A percentile compares a stretch with the other conserved stretches of the same genome.
phyloP scores from a whole-genome alignment of 2,113 vertebrate genomes.

The Gallinago undulata region DNA sequence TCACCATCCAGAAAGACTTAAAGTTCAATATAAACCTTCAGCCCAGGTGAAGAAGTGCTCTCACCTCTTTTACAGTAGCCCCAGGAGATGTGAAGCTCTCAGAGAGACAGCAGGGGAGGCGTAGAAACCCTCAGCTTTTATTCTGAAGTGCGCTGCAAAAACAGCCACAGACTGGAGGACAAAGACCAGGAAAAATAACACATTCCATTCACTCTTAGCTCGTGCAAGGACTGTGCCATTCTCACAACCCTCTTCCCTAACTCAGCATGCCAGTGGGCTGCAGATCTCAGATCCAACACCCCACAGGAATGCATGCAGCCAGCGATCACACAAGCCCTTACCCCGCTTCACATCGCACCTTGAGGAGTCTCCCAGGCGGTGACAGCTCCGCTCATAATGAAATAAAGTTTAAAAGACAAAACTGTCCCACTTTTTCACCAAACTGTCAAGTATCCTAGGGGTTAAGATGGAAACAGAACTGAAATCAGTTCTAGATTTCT shows the following conservation, averaged over 20 bases:
- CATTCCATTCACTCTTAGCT: neutral
- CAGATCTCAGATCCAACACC: accelerated
- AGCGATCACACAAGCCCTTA: accelerated
- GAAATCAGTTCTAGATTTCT: neutral
- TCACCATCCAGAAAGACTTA: neutral
- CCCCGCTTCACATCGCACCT: accelerated
- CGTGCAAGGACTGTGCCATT: neutral
- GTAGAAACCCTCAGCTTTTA: neutral
- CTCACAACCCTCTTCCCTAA: neutral
- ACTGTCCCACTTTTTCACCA: neutral
- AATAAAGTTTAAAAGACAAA: neutral
- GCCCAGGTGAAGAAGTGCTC: neutral
- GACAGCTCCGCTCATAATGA: neutral
- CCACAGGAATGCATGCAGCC: accelerated
- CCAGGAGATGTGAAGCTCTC: neutral
- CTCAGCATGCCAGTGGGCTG: too few relatives aligned
- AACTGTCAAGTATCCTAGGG: neutral
- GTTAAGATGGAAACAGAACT: neutral
- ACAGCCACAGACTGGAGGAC: neutral
- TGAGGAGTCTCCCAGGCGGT: accelerated
- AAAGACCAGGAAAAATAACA: neutral
- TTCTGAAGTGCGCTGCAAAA: neutral
- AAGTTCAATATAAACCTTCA: neutral
- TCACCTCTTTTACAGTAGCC: neutral
- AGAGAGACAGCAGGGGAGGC: neutral